Percentiles rank a stretch among this genome's conserved stretches.
Conservation (phyloP, 2,113 vertebrate genomes). For the Buteo buteo region DNA sequence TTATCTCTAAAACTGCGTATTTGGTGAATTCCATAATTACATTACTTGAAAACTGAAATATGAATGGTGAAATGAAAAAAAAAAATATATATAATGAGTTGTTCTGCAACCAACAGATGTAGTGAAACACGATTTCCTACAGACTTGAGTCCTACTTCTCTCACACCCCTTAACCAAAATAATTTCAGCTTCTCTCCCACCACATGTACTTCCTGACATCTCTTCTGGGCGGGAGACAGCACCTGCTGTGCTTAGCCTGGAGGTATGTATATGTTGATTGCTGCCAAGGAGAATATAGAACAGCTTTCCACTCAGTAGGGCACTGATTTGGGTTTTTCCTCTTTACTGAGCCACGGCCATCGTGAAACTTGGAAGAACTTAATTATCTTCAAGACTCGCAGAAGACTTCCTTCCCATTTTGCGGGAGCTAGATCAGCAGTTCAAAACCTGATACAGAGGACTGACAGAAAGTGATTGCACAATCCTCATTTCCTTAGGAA, state of each 20-base stretch:
- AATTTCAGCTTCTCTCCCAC: background rate
- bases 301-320: background rate
- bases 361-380: background rate
- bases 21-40: background rate
- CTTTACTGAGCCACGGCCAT: background rate
- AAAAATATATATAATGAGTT: background rate
- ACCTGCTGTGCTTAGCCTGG: background rate
- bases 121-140: background rate
- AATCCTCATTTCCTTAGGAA: background rate
- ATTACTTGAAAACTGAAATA: background rate
- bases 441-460: background rate
- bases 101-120: background rate
- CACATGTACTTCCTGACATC: background rate
- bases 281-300: background rate
- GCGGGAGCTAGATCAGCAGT: background rate
- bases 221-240: background rate
- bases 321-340: background rate
- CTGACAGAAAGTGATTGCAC: background rate
- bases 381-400: background rate
- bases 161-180: background rate
- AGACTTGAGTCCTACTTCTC: background rate
- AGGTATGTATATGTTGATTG: background rate
- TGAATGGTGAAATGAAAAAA: background rate
- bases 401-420: background rate
- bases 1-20: background rate